Evolutionary conservation across 2,888 invertebrate species (phyloP).

Genomic region (Diabrotica balteata): DNA sequence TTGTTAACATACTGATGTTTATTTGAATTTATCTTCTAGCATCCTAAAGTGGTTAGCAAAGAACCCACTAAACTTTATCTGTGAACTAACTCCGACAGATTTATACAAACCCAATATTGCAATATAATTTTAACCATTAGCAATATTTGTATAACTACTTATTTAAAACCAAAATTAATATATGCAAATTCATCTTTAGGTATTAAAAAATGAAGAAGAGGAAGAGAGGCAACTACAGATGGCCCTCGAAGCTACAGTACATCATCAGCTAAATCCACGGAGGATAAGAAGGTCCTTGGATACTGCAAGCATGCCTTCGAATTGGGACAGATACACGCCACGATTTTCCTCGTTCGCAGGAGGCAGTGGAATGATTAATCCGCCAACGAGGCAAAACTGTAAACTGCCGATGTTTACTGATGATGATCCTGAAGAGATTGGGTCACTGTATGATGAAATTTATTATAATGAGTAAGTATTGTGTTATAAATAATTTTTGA

Average conservation of each 20-base stretch:
- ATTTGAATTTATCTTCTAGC: too few relatives aligned
- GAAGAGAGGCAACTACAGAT: slow-evolving; percentile 75
- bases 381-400: slow-evolving; percentile 68
- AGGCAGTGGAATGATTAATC: slow-evolving; percentile 74
- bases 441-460: slow-evolving; percentile 54
- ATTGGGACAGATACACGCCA: slow-evolving; percentile 59
- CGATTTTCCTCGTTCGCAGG: slow-evolving; percentile 73
- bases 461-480: slow-evolving; percentile 51
- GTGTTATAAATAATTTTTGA: neutral
- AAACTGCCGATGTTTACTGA: slow-evolving; percentile 67
- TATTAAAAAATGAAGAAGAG: slow-evolving; percentile 66
- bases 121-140: too few relatives aligned
- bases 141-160: too few relatives aligned
- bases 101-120: too few relatives aligned
- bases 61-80: too few relatives aligned
- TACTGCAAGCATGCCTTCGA: slow-evolving; percentile 69
- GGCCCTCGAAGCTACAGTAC: slow-evolving; percentile 74
- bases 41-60: too few relatives aligned
- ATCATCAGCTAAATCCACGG: slow-evolving; percentile 62
- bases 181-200: neutral
- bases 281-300: slow-evolving; percentile 65
- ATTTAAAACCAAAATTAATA: too few relatives aligned
- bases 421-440: slow-evolving; percentile 60
- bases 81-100: too few relatives aligned
- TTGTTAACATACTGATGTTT: too few relatives aligned